Conservation (phyloP, 1,140 invertebrate species). For the Cryptotermes secundus region DNA sequence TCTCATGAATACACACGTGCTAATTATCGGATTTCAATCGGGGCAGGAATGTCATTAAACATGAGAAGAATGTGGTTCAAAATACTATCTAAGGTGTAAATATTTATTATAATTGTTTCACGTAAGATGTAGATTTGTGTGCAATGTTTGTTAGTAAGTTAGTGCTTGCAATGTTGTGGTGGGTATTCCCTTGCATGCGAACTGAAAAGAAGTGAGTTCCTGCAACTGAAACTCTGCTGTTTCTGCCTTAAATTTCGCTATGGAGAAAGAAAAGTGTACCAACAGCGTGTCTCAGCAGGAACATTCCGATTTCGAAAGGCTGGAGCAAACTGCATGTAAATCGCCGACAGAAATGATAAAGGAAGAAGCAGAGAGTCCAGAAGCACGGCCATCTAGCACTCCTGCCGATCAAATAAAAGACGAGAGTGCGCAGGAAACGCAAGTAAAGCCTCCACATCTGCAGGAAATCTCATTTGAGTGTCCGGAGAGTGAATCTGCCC, state of each 20-base stretch:
- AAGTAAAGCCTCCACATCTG: neutral
- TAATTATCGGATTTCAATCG: no score
- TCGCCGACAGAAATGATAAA: neutral
- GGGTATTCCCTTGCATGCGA: no score
- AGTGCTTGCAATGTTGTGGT: no score
- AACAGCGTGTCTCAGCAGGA: neutral
- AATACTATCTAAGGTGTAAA: no score
- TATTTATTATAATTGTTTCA: no score
- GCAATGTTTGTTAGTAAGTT: no score
- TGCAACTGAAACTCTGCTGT: no score
- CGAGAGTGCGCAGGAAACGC: neutral
- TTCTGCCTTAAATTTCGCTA: neutral
- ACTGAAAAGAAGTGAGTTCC: no score
- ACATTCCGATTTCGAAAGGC: neutral
- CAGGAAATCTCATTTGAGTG: slow-evolving; percentile 5
- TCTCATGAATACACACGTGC: no score
- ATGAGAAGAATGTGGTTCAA: no score
- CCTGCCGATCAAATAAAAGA: neutral
- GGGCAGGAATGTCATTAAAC: no score
- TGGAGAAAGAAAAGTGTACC: neutral
- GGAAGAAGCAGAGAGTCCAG: neutral
- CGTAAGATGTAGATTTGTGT: no score
- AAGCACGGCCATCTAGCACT: neutral
- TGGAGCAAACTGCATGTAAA: neutral
- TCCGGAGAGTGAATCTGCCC: slow-evolving; percentile 7